Conservation (phyloP, 2,113 vertebrate genomes). For the Myrmecophaga tridactyla region DNA sequence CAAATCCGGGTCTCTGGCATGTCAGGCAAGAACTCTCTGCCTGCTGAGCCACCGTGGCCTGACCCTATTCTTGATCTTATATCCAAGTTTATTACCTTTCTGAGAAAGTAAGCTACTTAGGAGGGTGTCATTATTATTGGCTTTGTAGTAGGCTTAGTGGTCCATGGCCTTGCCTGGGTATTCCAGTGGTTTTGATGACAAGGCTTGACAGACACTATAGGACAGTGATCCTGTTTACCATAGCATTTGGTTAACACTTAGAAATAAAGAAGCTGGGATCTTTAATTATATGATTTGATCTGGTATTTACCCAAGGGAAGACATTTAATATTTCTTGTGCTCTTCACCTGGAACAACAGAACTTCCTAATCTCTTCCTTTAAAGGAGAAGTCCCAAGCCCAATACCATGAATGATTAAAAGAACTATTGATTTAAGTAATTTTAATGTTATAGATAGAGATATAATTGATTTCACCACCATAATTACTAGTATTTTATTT, state of each 20-base stretch:
- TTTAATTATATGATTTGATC: background rate
- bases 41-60: too few relatives aligned
- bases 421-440: background rate
- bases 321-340: background rate
- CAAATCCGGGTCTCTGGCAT: too few relatives aligned
- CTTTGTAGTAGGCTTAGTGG: background rate
- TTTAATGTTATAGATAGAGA: background rate
- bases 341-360: background rate
- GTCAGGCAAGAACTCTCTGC: too few relatives aligned
- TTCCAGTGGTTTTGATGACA: background rate
- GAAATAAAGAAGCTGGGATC: background rate
- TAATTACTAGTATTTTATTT: background rate
- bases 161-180: background rate
- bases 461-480: background rate
- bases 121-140: background rate
- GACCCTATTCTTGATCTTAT: background rate
- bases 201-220: background rate
- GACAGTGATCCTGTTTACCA: background rate
- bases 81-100: background rate
- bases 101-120: background rate
- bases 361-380: background rate
- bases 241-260: background rate
- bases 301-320: background rate
- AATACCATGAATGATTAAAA: background rate
- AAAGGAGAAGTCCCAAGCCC: background rate